Conservation (phyloP, 2,113 vertebrate species). For the Camarhynchus parvulus region DNA sequence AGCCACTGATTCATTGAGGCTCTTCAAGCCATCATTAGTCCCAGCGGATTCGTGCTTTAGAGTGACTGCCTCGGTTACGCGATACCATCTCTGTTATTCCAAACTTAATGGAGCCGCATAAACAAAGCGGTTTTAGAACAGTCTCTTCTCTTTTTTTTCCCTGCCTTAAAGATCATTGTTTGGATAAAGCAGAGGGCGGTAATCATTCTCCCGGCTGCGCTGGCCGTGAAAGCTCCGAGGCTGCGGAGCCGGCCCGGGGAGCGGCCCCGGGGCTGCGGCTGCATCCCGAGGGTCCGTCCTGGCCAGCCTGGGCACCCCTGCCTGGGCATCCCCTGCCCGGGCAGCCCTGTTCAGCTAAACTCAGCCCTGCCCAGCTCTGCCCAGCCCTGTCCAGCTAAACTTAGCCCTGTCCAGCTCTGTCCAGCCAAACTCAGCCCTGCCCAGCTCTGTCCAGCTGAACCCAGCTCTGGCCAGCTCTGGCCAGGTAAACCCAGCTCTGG, state of each 20-base stretch:
- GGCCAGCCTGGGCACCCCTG: no score
- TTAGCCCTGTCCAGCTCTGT: no score
- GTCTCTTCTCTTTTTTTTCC: background rate
- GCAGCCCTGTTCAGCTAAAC: no score
- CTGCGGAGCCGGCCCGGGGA: background rate
- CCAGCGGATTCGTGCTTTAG: background rate
- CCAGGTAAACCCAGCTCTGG: background rate
- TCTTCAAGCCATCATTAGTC: conserved; percentile 4
- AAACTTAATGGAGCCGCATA: conserved; percentile 31
- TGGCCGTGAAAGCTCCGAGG: background rate
- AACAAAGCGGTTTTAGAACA: background rate
- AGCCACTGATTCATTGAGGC: conserved; percentile 9
- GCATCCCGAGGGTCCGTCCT: background rate
- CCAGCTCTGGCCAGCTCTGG: background rate
- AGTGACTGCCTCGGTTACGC: background rate
- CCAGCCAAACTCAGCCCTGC: no score
- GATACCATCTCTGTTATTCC: conserved; percentile 45
- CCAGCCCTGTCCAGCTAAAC: background rate
- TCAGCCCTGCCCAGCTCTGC: background rate
- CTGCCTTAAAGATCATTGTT: background rate
- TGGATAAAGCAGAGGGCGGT: background rate
- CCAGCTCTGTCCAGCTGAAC: background rate
- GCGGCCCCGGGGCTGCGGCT: background rate
- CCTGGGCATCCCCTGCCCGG: no score
- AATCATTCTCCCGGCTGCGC: background rate